Base-by-base conservation (phyloP, 2,113 vertebrate genomes). In the Macrotis lagotis region DNA sequence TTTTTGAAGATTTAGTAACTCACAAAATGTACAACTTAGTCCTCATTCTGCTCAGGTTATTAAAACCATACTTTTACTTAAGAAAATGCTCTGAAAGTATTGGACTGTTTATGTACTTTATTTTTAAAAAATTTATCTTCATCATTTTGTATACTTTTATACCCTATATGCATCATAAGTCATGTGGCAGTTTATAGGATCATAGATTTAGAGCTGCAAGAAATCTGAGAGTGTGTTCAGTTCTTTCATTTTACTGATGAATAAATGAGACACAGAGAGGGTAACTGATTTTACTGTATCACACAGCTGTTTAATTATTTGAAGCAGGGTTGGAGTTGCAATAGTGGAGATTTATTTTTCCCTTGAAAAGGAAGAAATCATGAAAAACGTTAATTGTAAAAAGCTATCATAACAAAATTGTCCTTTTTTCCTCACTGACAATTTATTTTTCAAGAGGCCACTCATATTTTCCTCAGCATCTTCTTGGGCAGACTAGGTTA, bases 31-130 rank as follows among this genome's bases (percentile, higher is more conserved):
- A 88, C 3, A n/a, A 31, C 66, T 44, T 94, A 48, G 51, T 93
- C 50, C 48, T 90, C 89, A 92, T 94, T 94, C 0, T 95, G 91
- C 52, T 52, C 26, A 95, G 26, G 66, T 91, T 25, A 50, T 92
- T 95, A 96, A 95, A 91, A 55, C 50, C 25, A 0, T 90, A 31
- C 59, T 94, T 95, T 51, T 95, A 91, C 31, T 50, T 93, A 48
- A 91, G 10, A 6, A 83, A 25, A 92, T 92, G 19, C 49, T 93
- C 37, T 89, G 25, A 74, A 95, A 95, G 14, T 90, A 25, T 92
- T 95, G 93, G 31, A 49, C 25, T 89, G 50, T 91, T 19, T n/a
- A 52, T n/a, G 91, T 95, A 93, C 89, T 91, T 3, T 5, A 0
- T 88, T 83, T 83, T 83, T 24, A 83, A 83, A 83, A 44, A 48